Percentiles rank a stretch among this genome's conserved stretches.
Conservation (phyloP, 2,797 vertebrate genomes). For the Mergus octosetaceus region DNA sequence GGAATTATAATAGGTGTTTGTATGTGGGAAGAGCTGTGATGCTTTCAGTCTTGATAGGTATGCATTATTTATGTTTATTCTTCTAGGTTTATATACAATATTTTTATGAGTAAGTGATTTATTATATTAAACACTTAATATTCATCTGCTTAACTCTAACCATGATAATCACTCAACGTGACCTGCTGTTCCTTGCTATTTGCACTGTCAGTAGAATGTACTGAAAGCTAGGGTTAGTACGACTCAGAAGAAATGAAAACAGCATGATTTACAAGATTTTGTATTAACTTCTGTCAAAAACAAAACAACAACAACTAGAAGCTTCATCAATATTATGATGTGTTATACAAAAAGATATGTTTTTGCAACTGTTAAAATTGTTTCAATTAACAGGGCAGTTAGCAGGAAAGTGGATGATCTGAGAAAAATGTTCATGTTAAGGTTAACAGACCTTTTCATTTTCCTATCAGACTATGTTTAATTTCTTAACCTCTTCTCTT, state of each 20-base stretch:
- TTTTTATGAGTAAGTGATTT: background rate
- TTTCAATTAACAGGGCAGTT: background rate
- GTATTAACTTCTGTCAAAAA: background rate
- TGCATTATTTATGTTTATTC: background rate
- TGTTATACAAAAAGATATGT: background rate
- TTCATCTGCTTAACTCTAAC: background rate
- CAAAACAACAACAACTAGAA: background rate
- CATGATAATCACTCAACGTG: background rate
- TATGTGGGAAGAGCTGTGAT: background rate
- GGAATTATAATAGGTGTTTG: background rate
- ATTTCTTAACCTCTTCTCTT: background rate
- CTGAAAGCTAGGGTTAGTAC: background rate
- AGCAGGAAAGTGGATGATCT: background rate
- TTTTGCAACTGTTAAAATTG: background rate
- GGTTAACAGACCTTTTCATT: background rate
- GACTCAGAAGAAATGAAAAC: constrained; percentile 8
- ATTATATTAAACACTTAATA: background rate
- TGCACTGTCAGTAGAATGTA: background rate
- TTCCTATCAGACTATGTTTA: background rate
- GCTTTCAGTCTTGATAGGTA: background rate
- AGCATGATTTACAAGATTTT: constrained; percentile 34
- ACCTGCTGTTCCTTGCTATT: background rate
- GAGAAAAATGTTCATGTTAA: background rate
- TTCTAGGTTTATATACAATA: background rate
- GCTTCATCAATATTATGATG: background rate